Evolutionary conservation across 2,797 vertebrate genomes (phyloP), one percentile per base, ranked within the genome.

Genomic region (Hippopotamyrus pictus): DNA sequence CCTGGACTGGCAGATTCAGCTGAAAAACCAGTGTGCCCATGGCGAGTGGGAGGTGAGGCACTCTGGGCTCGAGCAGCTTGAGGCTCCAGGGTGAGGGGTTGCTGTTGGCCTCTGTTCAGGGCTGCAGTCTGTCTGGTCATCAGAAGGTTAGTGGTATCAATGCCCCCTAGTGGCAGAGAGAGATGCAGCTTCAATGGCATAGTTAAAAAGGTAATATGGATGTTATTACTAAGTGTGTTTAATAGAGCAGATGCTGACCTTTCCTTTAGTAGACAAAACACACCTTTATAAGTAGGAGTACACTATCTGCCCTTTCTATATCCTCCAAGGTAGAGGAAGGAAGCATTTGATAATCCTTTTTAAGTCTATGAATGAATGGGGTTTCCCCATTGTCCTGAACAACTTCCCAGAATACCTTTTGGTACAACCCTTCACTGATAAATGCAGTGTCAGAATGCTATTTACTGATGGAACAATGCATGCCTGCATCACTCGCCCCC

Each of bases 1-100:
- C 0, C 97, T 99, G 37, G 98, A 99, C 91, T 99, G 98, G 99
- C 96, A 98, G 93, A 98, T 99, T 92, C 98, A 99, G 94, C 97
- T 99, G 90, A 97, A 98, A 95, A 97, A 95, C 93, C 98, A 98
- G 92, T 94, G 96, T 5, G 94, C 94, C 50, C 98, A 98, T 92
- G 97, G 95, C 86, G 97, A 96, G 0, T 99, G 99, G 99, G 98
- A 99, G 98, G 99, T 99, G 91, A 98, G 96, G 11, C 44, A 12
- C 46, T 53, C 3, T 51, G 46, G 83, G 83, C 83, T 50, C 44
- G 3, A 50, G 11, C 11, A 85, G 25, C 83, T 48, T 25, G 48
- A 51, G 83, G 44, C 11, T 33, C 48, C 48, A 25, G 76, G 76
- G 41, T 46, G 76, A 82, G 37, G 76, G 76, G 41, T 82, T 44